Conservation (phyloP, 2,797 vertebrate genomes). For the Microcaecilia unicolor region DNA sequence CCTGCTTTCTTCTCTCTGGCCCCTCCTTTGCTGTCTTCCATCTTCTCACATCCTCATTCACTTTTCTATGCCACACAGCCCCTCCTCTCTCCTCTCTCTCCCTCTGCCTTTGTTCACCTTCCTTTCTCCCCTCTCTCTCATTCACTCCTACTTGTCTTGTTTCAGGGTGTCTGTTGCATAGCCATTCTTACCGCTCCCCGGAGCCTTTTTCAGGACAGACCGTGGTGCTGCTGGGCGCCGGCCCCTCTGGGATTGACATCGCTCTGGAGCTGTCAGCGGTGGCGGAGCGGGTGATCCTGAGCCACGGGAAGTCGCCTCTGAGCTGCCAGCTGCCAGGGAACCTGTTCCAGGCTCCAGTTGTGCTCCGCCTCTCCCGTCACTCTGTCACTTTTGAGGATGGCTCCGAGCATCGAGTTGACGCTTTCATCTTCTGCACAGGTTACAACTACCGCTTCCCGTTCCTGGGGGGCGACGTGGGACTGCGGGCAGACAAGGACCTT, state of each 20-base stretch:
- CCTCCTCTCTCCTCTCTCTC: too few relatives aligned
- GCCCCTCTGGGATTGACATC: constrained; percentile 64
- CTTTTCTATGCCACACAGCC: too few relatives aligned
- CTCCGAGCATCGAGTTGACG: constrained; percentile 25
- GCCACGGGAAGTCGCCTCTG: constrained; percentile 38
- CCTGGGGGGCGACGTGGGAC: constrained; percentile 13
- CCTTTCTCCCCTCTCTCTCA: background rate
- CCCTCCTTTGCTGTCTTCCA: too few relatives aligned
- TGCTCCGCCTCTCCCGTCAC: constrained; percentile 31
- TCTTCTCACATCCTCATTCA: too few relatives aligned
- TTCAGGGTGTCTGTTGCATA: constrained; percentile 57
- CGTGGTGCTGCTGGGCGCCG: constrained; percentile 58
- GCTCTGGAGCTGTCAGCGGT: constrained; percentile 49
- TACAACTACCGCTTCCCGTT: constrained; percentile 61
- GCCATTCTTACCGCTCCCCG: constrained; percentile 51
- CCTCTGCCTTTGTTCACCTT: background rate
- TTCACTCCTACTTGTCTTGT: too few relatives aligned
- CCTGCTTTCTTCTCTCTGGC: too few relatives aligned
- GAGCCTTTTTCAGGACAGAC: constrained; percentile 52
- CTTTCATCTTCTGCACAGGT: constrained; percentile 65
- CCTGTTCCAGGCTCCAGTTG: constrained; percentile 31
- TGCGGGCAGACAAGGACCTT: constrained; percentile 39
- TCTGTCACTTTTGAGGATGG: constrained; percentile 50
- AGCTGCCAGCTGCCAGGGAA: constrained; percentile 33
- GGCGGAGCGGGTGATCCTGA: constrained; percentile 52